Percentiles rank a stretch among this genome's conserved stretches.
phyloP scores from a whole-genome alignment of 2,888 invertebrate genomes.

The Isoperla grammatica region DNA sequence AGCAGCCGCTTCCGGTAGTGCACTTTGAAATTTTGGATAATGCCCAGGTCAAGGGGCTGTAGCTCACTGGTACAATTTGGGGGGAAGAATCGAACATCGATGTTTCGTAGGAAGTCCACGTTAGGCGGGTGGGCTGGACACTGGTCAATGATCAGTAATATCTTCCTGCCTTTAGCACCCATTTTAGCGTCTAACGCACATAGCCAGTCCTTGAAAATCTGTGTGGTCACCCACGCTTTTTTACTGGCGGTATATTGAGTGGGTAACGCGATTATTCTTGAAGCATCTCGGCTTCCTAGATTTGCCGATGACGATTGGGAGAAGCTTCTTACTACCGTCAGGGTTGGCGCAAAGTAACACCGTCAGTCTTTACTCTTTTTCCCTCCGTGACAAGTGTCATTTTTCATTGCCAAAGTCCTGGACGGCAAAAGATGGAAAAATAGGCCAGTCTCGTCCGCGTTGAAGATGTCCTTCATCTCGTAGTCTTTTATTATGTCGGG shows the following conservation, averaged over 20 bases:
- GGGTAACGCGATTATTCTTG: conserved; percentile 3
- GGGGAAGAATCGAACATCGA: too few relatives aligned
- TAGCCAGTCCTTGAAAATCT: conserved; percentile 12
- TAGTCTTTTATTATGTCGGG: conserved; percentile 17
- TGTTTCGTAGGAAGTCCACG: too few relatives aligned
- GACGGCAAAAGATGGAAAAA: conserved; percentile 35
- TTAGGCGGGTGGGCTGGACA: background rate
- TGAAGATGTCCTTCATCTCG: background rate
- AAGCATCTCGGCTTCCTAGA: conserved; percentile 8
- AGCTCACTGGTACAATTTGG: background rate
- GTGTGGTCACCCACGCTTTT: conserved; percentile 7
- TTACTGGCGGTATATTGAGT: conserved; percentile 4
- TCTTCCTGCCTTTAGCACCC: conserved; percentile 8
- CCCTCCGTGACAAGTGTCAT: conserved; percentile 34
- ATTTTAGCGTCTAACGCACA: conserved; percentile 4
- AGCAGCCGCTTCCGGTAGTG: too few relatives aligned
- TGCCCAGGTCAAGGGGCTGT: too few relatives aligned
- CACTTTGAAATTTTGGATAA: too few relatives aligned
- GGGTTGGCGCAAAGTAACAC: conserved; percentile 31
- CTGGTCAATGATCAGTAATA: conserved; percentile 13
- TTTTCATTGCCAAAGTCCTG: conserved; percentile 28
- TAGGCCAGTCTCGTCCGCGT: conserved; percentile 33
- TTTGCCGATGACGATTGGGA: conserved; percentile 17
- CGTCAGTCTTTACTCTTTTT: conserved; percentile 35
- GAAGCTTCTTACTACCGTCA: conserved; percentile 11